Evolutionary conservation across 2,797 vertebrate species (phyloP), one percentile per base, ranked within the genome.

Genomic region (Lerista edwardsae): DNA sequence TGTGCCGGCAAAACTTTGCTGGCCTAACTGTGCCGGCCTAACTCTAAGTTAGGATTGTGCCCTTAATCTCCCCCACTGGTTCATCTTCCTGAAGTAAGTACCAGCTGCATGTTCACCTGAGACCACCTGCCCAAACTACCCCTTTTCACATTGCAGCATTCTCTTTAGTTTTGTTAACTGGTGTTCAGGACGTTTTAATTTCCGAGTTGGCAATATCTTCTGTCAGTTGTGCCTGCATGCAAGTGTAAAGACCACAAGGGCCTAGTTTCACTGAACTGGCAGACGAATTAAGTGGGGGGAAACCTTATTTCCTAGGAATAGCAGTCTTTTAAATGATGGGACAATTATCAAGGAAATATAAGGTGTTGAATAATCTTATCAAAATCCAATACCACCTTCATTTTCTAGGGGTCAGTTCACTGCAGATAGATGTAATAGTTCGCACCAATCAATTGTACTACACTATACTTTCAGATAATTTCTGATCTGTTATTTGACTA

Each of bases 351-450:
- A 29, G 7, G 31, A 39, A 23, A 39, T 69, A 19, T 39, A 69
- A 69, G 21, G 23, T 39, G 25, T 25, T 25, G 59, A 61, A 25
- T 6, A 61, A 61, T 61, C 59, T 25, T 61, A 23, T 11, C 23
- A 10, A 71, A 71, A 25, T 6, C 68, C 0, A 9, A 15, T 59
- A 3, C 14, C 15, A 41, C 27, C 62, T 29, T 68, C 51, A 71
- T 71, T 64, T 79, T 83, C 83, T 65, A n/a, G 7, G 36, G 83
- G 71, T 84, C 88, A 71, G 34, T 2, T 55, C 86, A 34, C 80
- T 81, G 44, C 74, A 82, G 78, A 44, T 89, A 88, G 84, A 69
- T 80, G 23, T 61, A 61, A 23, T 25, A 25, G 6, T 61, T 21
- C 59, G 5, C 21, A 2, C 59, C 59, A 61, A 61, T 6, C 25